These are phyloP conservation scores for Eupithecia tripunctaria DNA, from an alignment of 2,888 invertebrate species.

Conservation along the genomic window DNA sequence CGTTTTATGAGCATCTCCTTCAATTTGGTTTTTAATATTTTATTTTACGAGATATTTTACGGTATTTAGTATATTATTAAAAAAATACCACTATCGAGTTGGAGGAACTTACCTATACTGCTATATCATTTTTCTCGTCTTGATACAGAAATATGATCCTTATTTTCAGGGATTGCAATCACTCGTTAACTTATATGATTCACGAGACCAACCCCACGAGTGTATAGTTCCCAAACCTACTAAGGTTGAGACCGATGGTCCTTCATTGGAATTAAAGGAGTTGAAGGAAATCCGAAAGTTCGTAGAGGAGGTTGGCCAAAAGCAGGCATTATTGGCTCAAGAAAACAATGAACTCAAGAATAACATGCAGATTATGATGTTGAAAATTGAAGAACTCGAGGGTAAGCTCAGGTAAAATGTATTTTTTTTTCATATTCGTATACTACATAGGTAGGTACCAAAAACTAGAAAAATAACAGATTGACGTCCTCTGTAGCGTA, in stretches of 20 bases:
- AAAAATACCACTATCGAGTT: no score
- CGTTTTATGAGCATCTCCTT: no score
- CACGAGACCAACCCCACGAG: slow-evolving; percentile 53
- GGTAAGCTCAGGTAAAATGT: slow-evolving; percentile 69
- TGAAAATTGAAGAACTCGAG: slow-evolving; percentile 71
- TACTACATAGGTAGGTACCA: not conserved
- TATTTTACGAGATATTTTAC: no score
- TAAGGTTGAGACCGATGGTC: slow-evolving; percentile 22
- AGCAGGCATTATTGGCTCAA: slow-evolving; percentile 58
- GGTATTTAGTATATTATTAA: no score
- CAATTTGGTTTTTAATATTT: no score
- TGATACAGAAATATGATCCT: no score
- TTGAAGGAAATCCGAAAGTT: slow-evolving; percentile 58
- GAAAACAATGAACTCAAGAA: slow-evolving; percentile 68
- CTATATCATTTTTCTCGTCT: no score
- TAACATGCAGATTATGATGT: slow-evolving; percentile 65
- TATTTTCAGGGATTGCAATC: slow-evolving; percentile 70
- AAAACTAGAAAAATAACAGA: no score
- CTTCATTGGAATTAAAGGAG: slow-evolving; percentile 61
- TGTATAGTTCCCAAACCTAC: slow-evolving; percentile 32
- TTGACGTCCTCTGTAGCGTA: no score
- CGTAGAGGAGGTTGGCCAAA: slow-evolving; percentile 64
- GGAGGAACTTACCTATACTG: no score
- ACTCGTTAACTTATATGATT: slow-evolving; percentile 67
- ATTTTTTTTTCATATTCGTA: slow-evolving; percentile 7